Percentiles rank a stretch among this genome's conserved stretches.
phyloP scores from a whole-genome alignment of 2,888 invertebrate genomes.

The Hybos culiciformis region DNA sequence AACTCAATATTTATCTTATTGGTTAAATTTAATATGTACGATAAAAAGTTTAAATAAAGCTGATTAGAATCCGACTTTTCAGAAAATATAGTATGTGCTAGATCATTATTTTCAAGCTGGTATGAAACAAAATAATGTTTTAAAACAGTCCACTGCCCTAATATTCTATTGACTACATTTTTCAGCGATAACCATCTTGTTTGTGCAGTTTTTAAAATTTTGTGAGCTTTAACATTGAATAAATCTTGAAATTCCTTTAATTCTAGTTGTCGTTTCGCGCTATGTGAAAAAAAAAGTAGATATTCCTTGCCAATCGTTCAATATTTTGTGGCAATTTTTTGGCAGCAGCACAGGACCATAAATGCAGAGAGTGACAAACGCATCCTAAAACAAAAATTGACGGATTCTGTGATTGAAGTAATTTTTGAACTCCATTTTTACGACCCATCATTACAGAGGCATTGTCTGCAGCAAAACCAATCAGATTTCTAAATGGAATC shows the following conservation, averaged over 20 bases:
- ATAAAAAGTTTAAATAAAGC: too few species aligned
- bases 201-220: conserved; percentile 19
- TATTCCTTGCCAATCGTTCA: conserved; percentile 17
- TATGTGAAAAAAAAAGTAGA: conserved; percentile 20
- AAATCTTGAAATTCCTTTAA: conserved; percentile 20
- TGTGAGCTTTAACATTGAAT: conserved; percentile 18
- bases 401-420: conserved; percentile 14
- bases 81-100: not conserved
- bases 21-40: not conserved
- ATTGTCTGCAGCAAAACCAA: conserved; percentile 21
- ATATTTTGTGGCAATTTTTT: conserved; percentile 17
- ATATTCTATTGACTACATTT: conserved; percentile 12
- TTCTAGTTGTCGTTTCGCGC: conserved; percentile 19
- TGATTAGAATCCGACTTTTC: too few species aligned
- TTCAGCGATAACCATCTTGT: conserved; percentile 23
- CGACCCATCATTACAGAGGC: conserved; percentile 21
- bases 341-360: conserved; percentile 19
- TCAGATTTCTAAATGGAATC: conserved; percentile 14
- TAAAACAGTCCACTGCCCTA: conserved; percentile 9
- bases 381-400: conserved; percentile 19
- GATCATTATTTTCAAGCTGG: not conserved
- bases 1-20: conserved; percentile 1
- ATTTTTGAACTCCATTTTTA: conserved; percentile 15
- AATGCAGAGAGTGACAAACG: conserved; percentile 20
- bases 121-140: conserved; percentile 4